These are phyloP conservation scores for Callithrix jacchus DNA, from an alignment of 2,113 vertebrate species.

Conservation along the genomic window DNA sequence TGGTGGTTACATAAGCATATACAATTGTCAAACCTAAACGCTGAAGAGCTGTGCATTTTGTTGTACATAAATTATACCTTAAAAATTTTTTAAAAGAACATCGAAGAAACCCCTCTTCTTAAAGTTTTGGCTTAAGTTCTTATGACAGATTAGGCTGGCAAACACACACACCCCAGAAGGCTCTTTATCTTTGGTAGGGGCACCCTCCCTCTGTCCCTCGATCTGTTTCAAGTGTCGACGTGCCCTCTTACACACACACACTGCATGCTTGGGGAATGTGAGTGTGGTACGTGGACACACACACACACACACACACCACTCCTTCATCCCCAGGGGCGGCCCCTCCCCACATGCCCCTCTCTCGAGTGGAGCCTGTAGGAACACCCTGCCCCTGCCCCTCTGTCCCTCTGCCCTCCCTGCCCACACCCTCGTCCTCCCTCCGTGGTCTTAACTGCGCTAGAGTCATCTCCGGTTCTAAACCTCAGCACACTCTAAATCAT, in stretches of 20 bases:
- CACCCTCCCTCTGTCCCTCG: neutral
- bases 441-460: neutral
- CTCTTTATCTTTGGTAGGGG: neutral
- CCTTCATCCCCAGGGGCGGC: neutral
- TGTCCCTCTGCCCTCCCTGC: neutral
- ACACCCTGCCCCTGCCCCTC: accelerated
- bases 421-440: neutral
- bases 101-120: neutral
- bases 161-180: neutral
- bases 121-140: neutral
- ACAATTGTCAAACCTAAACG: neutral
- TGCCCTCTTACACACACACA: neutral
- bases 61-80: neutral
- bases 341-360: neutral
- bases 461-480: constrained; percentile 75
- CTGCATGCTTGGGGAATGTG: neutral
- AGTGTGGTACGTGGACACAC: neutral
- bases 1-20: neutral
- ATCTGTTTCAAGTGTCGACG: neutral
- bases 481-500: constrained; percentile 75
- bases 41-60: neutral
- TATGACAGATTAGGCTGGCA: neutral
- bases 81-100: neutral
- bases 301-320: neutral
- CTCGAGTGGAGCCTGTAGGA: neutral